Conservation (phyloP, 2,888 invertebrate species). For the Nomada ferruginata region DNA sequence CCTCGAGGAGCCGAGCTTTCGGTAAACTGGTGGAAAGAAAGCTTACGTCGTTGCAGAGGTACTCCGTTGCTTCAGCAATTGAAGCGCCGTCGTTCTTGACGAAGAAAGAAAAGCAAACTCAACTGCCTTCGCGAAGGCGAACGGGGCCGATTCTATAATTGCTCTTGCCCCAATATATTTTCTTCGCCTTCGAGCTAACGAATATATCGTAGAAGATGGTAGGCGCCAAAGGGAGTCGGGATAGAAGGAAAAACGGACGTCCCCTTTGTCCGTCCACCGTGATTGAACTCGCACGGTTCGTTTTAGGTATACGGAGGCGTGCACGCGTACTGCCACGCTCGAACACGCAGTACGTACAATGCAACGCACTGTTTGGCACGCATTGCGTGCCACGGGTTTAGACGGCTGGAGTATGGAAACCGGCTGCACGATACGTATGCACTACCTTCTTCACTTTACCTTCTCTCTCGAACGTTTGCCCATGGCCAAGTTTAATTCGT, state of each 20-base stretch:
- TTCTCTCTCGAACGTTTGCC: conserved; percentile 28
- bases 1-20: conserved; percentile 26
- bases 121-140: not conserved
- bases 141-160: not conserved
- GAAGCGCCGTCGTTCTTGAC: conserved; percentile 8
- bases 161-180: no score
- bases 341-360: conserved; percentile 66
- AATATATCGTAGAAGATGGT: not conserved
- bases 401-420: conserved; percentile 62
- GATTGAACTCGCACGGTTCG: conserved; percentile 15
- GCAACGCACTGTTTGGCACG: conserved; percentile 68
- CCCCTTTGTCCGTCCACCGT: conserved; percentile 12
- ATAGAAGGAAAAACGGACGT: not conserved
- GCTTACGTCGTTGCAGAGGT: not conserved
- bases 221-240: not conserved
- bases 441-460: conserved; percentile 51
- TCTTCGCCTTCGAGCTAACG: no score
- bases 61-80: conserved; percentile 36
- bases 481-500: conserved; percentile 50
- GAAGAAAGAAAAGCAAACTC: not conserved
- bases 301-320: conserved; percentile 34
- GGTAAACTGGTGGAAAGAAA: conserved; percentile 3
- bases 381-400: conserved; percentile 49
- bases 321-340: conserved; percentile 45
- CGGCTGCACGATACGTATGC: conserved; percentile 50